Evolutionary conservation across 2,113 vertebrate genomes (phyloP).

Genomic region (Neotragus moschatus): DNA sequence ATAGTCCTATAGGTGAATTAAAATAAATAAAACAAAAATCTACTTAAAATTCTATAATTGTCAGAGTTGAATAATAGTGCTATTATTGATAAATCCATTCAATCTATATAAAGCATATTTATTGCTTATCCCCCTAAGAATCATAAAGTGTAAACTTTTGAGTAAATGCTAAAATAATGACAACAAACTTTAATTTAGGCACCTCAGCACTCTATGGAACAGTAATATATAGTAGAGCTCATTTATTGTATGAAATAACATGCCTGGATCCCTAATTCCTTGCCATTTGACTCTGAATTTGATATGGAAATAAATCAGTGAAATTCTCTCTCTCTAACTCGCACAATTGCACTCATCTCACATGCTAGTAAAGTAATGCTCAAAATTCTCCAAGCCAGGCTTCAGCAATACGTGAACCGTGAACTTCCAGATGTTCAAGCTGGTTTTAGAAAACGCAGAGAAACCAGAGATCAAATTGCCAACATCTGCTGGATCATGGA

Average conservation of each 20-base stretch:
- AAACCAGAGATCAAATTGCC: too few species aligned
- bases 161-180: conserved; percentile 19
- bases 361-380: too few species aligned
- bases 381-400: too few species aligned
- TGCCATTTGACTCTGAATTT: background rate
- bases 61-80: background rate
- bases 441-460: too few species aligned
- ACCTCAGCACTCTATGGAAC: background rate
- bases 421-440: too few species aligned
- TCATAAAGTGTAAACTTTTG: background rate
- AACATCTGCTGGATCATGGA: too few species aligned
- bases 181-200: background rate
- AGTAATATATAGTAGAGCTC: background rate
- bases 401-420: too few species aligned
- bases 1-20: background rate
- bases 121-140: background rate
- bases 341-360: too few species aligned
- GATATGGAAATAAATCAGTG: background rate
- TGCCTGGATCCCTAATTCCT: background rate
- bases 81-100: background rate
- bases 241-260: background rate
- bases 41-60: conserved; percentile 33
- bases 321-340: background rate
- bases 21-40: conserved; percentile 24
- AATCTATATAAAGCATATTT: background rate